Evolutionary conservation across 2,113 vertebrate species (phyloP), one percentile per base, ranked within the genome.

Genomic region (Azemiops feae): DNA sequence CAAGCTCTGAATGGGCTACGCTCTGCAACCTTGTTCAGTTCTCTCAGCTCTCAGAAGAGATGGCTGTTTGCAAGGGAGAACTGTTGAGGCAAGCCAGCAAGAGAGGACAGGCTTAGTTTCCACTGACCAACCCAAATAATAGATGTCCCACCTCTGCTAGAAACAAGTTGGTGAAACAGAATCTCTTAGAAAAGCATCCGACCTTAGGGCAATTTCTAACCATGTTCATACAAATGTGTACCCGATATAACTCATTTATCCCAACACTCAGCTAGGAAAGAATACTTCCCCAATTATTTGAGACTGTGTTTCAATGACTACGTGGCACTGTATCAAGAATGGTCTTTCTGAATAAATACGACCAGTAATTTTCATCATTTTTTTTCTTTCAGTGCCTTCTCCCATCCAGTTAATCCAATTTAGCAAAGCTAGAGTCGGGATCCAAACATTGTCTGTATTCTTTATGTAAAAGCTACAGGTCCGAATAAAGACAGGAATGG

Each of bases 61-160:
- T 91, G 91, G 95, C 93, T 94, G 6, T 8, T 20, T 34, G n/a
- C 6, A 89, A 93, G 87, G 92, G 93, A 92, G 94, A 93, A 93
- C 69, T 92, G 95, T 93, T 89, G 94, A 89, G 92, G 89, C 94
- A 93, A 95, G 92, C 89, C 10, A 43, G 53, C 30, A 30, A 39
- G 16, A 39, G 16, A 43, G n/a, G 16, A 23, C 45, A 91, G 47
- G 9, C 34, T 89, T 87, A 9, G 5, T 57, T 22, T 27, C 54
- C 27, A 12, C 22, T 34, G 47, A 54, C 87, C 18, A 45, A 47
- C 45, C 52, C 11, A 69, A 50, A 25, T 47, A 88, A 64, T 25
- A 86, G 50, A 22, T 5, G 4, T 18, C 85, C 57, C 57, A 23
- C 3, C 53, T 34, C 20, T 23, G 14, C 30, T 85, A 25, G 23